Evolutionary conservation across 2,797 vertebrate species (phyloP), one percentile per base, ranked within the genome.

Genomic region (Simalia tracyae): DNA sequence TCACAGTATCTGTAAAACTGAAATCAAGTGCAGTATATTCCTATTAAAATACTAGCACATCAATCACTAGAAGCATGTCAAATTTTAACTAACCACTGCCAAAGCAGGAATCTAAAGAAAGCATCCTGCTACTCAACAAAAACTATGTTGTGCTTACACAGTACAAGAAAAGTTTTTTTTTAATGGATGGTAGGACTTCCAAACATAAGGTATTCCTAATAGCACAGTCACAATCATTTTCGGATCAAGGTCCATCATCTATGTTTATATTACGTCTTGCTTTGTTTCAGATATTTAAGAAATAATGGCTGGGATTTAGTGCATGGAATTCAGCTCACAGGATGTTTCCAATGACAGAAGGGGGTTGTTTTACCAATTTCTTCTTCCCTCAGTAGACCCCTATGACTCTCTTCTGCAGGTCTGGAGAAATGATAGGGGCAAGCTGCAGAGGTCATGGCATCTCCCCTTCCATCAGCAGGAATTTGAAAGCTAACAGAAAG

Each of bases 1-100:
- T 99, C 89, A 99, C 98, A 0, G 98, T 98, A 88, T 99, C 99
- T 98, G 99, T 99, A 97, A 99, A 99, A 95, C 99, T 99, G 84
- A 95, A 96, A 93, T 92, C 59, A n/a, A 93, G 95, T 9, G 60
- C 28, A 19, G 93, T 94, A 81, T 76, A 63, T 92, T 91, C n/a
- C 91, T 84, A 94, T 46, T 93, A 87, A 92, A 31, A 68, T 6
- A 22, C 1, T 54, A 42, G 56, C 36, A 2, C 5, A 50, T 17
- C 63, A 46, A 12, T 57, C 64, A 54, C 24, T 46, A 64, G 86
- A 64, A 15, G 86, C 56, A 94, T 89, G 59, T 72, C 0, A 1
- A 72, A 81, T 81, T 81, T 81, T 81, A 81, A 46, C 86, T 2
- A 46, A 12, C 0, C 0, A 59, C 54, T 19, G 50, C 24, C 54